Evolutionary conservation across 2,113 vertebrate species (phyloP), one percentile per base, ranked within the genome.

Genomic region (Heliornis fulica): DNA sequence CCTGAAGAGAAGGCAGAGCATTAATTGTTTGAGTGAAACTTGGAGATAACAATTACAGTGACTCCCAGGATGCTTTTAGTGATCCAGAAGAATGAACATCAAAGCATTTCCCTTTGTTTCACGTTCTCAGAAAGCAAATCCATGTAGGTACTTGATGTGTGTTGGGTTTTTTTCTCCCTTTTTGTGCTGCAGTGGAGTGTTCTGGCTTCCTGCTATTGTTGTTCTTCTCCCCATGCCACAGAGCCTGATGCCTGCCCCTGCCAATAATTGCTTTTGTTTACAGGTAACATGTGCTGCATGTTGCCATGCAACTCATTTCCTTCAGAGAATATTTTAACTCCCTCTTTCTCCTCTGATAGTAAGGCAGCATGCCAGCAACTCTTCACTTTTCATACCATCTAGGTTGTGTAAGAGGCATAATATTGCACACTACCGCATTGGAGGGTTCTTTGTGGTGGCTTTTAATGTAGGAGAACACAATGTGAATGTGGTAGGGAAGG

Each of bases 31-130:
- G 38, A 15, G 34, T 76, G 38, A 36, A 71, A 85, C 21, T 40
- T 64, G n/a, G 19, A 31, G 19, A 54, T 87, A 92, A 87, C 32
- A 74, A 80, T 80, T 83, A 20, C 56, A 79, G 1, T 63, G 41
- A 83, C 71, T 93, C 56, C 51, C 46, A 77, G 63, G 51, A 86
- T 64, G 28, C 31, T 83, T 94, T 77, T 63, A 64, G 54, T 56
- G 56, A 78, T 51, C 54, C 64, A 90, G 57, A 90, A 86, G 83
- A 59, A 41, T 40, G 60, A 80, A 15, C 43, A 83, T 86, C 88
- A 94, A 95, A 92, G 82, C 41, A 40, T 65, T 91, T 91, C 50
- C 60, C 64, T 91, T 94, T 72, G 64, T 88, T 91, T 92, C 66
- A 80, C 19, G 0, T 54, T 53, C 54, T 87, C 71, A 79, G 29